phyloP scores from a whole-genome alignment of 2,888 invertebrate species.

The Eustalomyia histrio region DNA sequence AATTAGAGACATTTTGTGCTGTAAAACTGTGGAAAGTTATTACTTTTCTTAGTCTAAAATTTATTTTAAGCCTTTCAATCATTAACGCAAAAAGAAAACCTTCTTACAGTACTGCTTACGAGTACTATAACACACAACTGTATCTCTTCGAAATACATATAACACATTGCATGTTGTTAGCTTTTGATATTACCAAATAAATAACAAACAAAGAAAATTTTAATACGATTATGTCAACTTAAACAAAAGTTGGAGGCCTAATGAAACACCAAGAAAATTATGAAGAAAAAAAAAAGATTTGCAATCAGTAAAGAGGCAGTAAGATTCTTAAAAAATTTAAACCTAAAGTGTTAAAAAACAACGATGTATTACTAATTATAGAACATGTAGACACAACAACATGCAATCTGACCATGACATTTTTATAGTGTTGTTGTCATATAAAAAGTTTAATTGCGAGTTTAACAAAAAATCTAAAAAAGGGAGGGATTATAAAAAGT shows the following conservation, averaged over 20 bases:
- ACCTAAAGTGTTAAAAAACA: neutral
- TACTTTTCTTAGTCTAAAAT: no score
- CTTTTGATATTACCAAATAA: neutral
- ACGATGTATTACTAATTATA: constrained; percentile 18
- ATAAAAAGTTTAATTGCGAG: neutral
- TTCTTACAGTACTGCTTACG: neutral
- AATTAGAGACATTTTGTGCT: no score
- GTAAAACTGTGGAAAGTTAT: no score
- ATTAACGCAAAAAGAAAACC: no score
- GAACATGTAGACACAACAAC: constrained; percentile 2
- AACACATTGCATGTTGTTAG: constrained; percentile 1
- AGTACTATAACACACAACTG: neutral
- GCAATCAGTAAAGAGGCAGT: neutral
- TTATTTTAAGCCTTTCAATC: no score
- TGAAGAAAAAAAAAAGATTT: neutral
- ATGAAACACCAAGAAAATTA: neutral
- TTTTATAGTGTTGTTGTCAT: constrained; percentile 1
- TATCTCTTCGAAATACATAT: neutral
- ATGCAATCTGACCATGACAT: neutral
- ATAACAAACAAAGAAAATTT: neutral
- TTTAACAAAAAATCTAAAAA: constrained; percentile 3
- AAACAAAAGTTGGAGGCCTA: neutral
- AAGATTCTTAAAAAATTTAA: neutral
- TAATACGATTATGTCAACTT: constrained; percentile 28
- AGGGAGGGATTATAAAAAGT: neutral